Base-by-base conservation (phyloP, 2,797 vertebrate species). In the Prunella strophiata region DNA sequence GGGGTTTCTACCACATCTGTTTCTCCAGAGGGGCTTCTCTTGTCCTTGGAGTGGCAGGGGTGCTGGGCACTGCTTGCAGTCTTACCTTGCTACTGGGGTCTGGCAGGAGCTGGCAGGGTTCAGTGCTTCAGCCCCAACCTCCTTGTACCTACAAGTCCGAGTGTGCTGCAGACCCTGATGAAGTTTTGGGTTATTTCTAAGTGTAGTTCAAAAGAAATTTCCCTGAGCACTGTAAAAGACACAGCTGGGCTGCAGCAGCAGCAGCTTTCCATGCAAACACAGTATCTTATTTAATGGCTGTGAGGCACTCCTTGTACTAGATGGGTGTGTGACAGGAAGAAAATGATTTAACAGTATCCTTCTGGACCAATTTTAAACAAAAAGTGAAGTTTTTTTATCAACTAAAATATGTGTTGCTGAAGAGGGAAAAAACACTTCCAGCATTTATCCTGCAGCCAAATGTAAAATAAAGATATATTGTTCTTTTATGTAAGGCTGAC, bases 1-100 rank as follows among this genome's bases (percentile, higher is more conserved):
- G 0, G 1, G 0, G 58, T 78, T 91, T 62, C 59, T 22, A 10
- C 14, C 0, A 0, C 0, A 1, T 14, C 10, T 15, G 0, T 51
- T 66, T 81, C 30, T 61, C 21, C 21, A 57, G 27, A 1, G 11
- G 25, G 11, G 3, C 11, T 76, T 2, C 11, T 22, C 19, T n/a
- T 52, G 0, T 8, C 36, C 65, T 42, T 63, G 45, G 38, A 88
- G 43, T 57, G 42, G 14, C 4, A 7, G 36, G 16, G 20, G 7
- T 55, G 32, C 45, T 55, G 57, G 42, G 22, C 22, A 22, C 34
- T 78, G 50, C 23, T 75, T 2, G 2, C 20, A 26, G n/a, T 9
- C 48, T 27, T 36, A 4, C 30, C 45, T 81, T 2, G 1, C 43
- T 16, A 0, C 32, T 27, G 5, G 36, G 36, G 16, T 36, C 52